Percentiles rank a stretch among this genome's conserved stretches.
phyloP scores from a whole-genome alignment of 2,797 vertebrate species.

The Sebastes steindachneri region DNA sequence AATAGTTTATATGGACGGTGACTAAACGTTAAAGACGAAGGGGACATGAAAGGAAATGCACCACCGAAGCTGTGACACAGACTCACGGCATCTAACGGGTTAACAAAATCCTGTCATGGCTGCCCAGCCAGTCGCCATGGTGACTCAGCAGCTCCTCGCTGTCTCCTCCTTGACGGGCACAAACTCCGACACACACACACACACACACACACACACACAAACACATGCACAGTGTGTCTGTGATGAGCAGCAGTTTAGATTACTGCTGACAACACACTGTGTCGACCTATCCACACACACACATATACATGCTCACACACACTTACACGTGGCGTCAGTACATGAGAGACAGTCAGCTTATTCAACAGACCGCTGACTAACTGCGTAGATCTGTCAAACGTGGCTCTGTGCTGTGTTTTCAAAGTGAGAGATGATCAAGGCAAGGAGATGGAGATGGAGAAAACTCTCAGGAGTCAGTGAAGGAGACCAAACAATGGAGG shows the following conservation, averaged over 20 bases:
- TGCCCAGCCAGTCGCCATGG: slow-evolving; percentile 66
- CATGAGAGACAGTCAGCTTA: slow-evolving; percentile 26
- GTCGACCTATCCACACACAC: slow-evolving; percentile 15
- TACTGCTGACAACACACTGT: slow-evolving; percentile 68
- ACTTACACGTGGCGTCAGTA: neutral
- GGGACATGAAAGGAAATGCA: neutral
- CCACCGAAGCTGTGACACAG: neutral
- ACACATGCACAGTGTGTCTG: slow-evolving; percentile 22
- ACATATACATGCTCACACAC: neutral
- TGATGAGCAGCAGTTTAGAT: slow-evolving; percentile 64
- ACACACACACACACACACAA: slow-evolving; percentile 37
- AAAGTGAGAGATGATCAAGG: slow-evolving; percentile 1
- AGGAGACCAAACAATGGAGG: neutral
- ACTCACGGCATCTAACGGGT: slow-evolving; percentile 11
- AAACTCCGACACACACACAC: slow-evolving; percentile 41
- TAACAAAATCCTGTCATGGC: slow-evolving; percentile 57
- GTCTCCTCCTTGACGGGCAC: slow-evolving; percentile 51
- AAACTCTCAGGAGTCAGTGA: neutral
- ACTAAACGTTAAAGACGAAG: neutral
- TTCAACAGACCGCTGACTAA: slow-evolving; percentile 9
- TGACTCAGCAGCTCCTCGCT: slow-evolving; percentile 78
- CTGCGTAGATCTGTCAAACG: slow-evolving; percentile 13
- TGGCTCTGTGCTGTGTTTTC: neutral
- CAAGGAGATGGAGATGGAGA: neutral
- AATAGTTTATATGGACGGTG: neutral